Evolutionary conservation across 2,113 vertebrate genomes (phyloP).

Genomic region (Macquaria ambigua): DNA sequence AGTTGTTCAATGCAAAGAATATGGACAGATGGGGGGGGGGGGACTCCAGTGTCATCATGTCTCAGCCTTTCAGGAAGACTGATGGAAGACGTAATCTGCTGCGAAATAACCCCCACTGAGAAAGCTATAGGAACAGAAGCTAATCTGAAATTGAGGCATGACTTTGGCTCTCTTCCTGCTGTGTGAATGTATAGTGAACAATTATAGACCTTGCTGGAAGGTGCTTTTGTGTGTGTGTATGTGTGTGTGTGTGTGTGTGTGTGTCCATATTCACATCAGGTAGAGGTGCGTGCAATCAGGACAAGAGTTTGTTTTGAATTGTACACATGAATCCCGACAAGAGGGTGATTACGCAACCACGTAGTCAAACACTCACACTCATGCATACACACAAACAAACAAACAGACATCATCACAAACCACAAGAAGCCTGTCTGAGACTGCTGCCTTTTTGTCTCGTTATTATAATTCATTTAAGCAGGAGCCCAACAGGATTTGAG

Average conservation of each 20-base stretch:
- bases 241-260: neutral
- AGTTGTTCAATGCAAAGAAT: neutral
- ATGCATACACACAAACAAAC: neutral
- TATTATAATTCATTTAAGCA: constrained; percentile 60
- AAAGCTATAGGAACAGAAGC: neutral
- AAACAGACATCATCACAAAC: neutral
- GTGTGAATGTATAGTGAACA: neutral
- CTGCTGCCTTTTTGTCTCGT: constrained; percentile 28
- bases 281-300: constrained; percentile 24
- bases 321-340: neutral
- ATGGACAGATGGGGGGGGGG: no score
- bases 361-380: neutral
- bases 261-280: constrained; percentile 4
- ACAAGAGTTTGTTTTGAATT: neutral
- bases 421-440: neutral
- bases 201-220: neutral
- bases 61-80: no score
- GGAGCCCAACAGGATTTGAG: constrained; percentile 16
- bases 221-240: neutral
- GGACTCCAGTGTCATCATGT: no score
- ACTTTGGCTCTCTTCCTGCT: neutral
- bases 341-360: neutral
- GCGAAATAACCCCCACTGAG: neutral
- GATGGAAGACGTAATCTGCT: neutral
- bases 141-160: neutral